Base-by-base conservation (phyloP, 2,797 vertebrate genomes). In the Lindbergichthys nudifrons region DNA sequence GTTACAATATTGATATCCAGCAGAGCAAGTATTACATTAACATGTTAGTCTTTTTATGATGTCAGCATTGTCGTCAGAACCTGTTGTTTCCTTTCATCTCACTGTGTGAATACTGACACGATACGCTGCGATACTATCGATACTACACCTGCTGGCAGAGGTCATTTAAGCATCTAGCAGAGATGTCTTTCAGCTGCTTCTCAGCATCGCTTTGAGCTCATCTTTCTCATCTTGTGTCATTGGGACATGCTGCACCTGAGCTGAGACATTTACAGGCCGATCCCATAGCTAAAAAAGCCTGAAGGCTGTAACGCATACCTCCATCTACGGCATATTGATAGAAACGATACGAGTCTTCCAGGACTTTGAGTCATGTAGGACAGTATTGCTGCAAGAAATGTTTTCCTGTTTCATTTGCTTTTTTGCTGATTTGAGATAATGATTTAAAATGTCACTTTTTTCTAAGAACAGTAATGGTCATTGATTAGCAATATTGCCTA, bases 131-230 rank as follows among this genome's bases (percentile, higher is more conserved):
- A 9, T 36, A 1, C 32, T 54, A 36, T 75, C 45, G 53, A 70
- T 65, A 72, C 50, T 53, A 77, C 77, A 75, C 59, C 66, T 69
- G 71, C 73, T 72, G 68, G 58, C 45, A 67, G 45, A 79, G 58
- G 66, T 77, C 77, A 74, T 45, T 23, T 19, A 65, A 75, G 58
- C 73, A 74, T 59, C 65, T 51, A 59, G 39, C 62, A 4, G 61
- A 46, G 53, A 77, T 61, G 59, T 48, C 72, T 70, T 30, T 45
- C 62, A 72, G 65, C 68, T 60, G 65, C 56, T 61, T 81, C 56
- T 79, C 70, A 21, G 64, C 58, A 39, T 36, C 52, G 68, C 81
- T 77, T 70, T 47, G 10, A 56, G 61, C 65, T 41, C 14, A 75
- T 60, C 41, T 67, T 78, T 75, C 73, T 76, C 30, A 56, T 64